Conservation (phyloP, 2,888 invertebrate genomes). For the Eudasyphora cyanicolor region DNA sequence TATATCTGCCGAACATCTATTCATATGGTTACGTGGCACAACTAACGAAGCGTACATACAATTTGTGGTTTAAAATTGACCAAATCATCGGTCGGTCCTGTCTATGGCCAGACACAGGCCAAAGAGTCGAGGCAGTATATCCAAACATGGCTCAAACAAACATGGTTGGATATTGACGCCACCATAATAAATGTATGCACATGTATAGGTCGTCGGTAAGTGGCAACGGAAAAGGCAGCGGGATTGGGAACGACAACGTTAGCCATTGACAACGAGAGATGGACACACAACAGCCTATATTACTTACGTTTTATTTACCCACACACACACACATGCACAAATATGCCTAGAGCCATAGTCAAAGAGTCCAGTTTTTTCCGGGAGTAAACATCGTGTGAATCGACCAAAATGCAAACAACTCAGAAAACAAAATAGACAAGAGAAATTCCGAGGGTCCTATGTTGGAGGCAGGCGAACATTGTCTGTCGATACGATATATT, state of each 20-base stretch:
- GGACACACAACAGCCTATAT: conserved; percentile 31
- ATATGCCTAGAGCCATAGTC: neutral
- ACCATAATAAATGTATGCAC: neutral
- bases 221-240: neutral
- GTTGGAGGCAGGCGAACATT: neutral
- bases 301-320: conserved; percentile 19
- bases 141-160: neutral
- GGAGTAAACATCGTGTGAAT: conserved; percentile 28
- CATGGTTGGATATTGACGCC: neutral
- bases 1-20: conserved; percentile 44
- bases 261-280: neutral
- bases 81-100: conserved; percentile 67
- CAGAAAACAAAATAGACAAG: neutral
- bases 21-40: conserved; percentile 52
- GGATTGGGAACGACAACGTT: too few relatives aligned
- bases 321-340: conserved; percentile 4
- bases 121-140: neutral
- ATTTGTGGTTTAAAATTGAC: conserved; percentile 74
- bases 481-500: neutral
- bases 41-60: conserved; percentile 70
- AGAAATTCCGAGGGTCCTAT: neutral
- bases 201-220: neutral
- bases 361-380: neutral
- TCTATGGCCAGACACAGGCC: conserved; percentile 22
- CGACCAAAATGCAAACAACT: conserved; percentile 30